Base-by-base conservation (phyloP, 2,888 invertebrate genomes). In the Fabriciana adippe region DNA sequence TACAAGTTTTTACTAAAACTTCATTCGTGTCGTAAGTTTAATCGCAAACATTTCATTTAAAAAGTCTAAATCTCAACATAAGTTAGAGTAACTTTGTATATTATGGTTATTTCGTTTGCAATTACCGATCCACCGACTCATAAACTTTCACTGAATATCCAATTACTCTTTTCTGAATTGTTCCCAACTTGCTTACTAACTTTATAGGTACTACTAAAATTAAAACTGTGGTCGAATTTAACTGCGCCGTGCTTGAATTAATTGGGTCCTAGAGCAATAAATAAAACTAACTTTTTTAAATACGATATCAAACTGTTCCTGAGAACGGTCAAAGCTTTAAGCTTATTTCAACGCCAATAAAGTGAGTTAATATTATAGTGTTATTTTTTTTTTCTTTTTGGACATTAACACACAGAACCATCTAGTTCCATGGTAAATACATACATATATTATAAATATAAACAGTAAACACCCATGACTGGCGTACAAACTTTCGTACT, bases 141-240 rank as follows among this genome's bases (percentile, higher is more conserved):
- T 62, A 59, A 70, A 70, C 65, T 62, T 65, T 47, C 47, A 55
- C 47, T 61, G 61, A 67, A 64, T 57, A 64, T 65, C 70, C 67
- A 70, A 70, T 70, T 70, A 70, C 59, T 62, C 65, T 70, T 70
- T 67, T 70, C 62, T 45, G 48, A 62, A 67, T 64, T 59, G 62
- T 57, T 67, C 54, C 57, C 53, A 65, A 70, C 65, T 65, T 55
- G 53, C 56, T 62, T 26, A 55, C 63, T 55, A 67, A 70, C 67
- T 70, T 67, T 67, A 41, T 64, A 59, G 41, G 56, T 45, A 64
- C 57, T 50, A 70, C 41, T 59, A 62, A 67, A 67, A 70, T 70
- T 70, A 70, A 70, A 70, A 67, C 67, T 65, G 65, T 65, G 59
- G 67, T 62, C 54, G 50, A 62, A 67, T 67, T 70, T 70, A 67